phyloP scores from a whole-genome alignment of 2,888 invertebrate species.

The Caenorhabditis uteleia region DNA sequence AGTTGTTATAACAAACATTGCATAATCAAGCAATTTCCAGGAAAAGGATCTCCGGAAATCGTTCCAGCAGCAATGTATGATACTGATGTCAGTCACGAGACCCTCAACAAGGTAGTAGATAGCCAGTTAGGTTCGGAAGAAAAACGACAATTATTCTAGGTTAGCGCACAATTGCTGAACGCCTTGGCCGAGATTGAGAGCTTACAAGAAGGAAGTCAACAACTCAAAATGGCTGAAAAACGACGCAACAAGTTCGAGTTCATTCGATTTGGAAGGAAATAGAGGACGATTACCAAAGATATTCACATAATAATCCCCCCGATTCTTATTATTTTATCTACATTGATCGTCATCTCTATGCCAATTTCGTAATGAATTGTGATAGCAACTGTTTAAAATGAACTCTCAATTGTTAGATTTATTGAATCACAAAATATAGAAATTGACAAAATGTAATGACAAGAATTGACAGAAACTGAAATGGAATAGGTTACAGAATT shows the following conservation, averaged over 20 bases:
- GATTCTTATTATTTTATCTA: conserved; percentile 9
- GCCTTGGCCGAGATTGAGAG: conserved; percentile 57
- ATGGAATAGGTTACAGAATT: no score
- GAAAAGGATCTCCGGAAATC: conserved; percentile 48
- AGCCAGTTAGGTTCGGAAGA: neutral
- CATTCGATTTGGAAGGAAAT: conserved; percentile 68
- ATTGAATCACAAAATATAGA: no score
- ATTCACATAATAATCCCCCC: no score
- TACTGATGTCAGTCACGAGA: conserved; percentile 36
- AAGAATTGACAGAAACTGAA: no score
- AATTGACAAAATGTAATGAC: no score
- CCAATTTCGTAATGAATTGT: conserved; percentile 42
- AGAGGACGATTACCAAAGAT: no score
- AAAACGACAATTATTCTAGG: conserved; percentile 5
- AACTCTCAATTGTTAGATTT: no score
- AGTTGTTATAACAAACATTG: neutral
- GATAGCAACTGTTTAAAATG: no score
- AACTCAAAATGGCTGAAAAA: conserved; percentile 64
- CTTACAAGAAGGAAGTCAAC: conserved; percentile 49
- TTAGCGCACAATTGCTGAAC: conserved; percentile 43
- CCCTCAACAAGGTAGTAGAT: conserved; percentile 29
- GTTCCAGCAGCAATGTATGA: conserved; percentile 36
- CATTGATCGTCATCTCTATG: conserved; percentile 26
- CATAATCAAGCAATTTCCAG: conserved; percentile 32
- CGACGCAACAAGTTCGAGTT: conserved; percentile 69